Conservation (phyloP, 2,888 invertebrate genomes). For the Folsomia manolachei region DNA sequence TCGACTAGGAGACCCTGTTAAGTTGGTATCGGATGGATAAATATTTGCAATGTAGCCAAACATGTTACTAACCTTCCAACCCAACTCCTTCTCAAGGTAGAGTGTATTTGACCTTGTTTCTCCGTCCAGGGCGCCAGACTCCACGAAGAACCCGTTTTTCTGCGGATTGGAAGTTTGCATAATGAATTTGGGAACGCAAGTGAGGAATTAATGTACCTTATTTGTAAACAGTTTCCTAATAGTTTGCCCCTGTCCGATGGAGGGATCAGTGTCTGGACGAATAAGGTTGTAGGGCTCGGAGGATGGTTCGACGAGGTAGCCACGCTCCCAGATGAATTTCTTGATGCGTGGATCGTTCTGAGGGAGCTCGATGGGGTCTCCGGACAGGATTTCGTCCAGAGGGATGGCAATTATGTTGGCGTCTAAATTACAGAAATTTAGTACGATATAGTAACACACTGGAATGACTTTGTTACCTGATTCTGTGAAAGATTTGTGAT, state of each 20-base stretch:
- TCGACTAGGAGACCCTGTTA: constrained; percentile 54
- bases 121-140: constrained; percentile 54
- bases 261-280: constrained; percentile 44
- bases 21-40: constrained; percentile 6
- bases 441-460: too few relatives aligned
- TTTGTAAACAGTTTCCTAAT: constrained; percentile 46
- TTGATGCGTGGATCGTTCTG: constrained; percentile 37
- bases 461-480: too few relatives aligned
- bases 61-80: constrained; percentile 51
- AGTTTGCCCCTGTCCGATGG: constrained; percentile 50
- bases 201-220: constrained; percentile 42
- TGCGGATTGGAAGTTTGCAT: too few relatives aligned
- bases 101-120: constrained; percentile 55
- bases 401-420: too few relatives aligned
- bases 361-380: constrained; percentile 16
- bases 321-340: constrained; percentile 23
- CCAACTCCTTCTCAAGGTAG: constrained; percentile 53
- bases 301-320: constrained; percentile 23
- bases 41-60: background rate
- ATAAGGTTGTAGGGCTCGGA: constrained; percentile 44
- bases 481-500: too few relatives aligned
- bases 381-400: constrained; percentile 13
- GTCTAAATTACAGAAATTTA: too few relatives aligned
- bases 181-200: too few relatives aligned
- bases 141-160: constrained; percentile 43